Conservation (phyloP, 2,888 invertebrate species). For the Leptinotarsa tumamoca region DNA sequence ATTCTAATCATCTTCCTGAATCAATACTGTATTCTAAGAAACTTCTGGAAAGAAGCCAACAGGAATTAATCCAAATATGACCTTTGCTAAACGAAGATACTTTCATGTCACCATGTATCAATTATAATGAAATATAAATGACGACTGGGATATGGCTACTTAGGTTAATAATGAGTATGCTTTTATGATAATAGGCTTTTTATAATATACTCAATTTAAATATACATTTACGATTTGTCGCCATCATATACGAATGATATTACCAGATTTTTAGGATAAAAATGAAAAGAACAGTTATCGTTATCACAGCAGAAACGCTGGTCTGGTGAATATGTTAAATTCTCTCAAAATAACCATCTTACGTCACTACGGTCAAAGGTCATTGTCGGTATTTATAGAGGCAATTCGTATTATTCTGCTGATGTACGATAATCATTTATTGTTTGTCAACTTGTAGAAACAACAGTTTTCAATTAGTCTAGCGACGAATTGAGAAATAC, state of each 20-base stretch:
- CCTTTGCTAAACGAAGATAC: no score
- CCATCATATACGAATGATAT: background rate
- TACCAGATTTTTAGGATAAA: background rate
- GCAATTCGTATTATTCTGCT: conserved; percentile 22
- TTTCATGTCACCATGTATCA: background rate
- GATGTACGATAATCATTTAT: conserved; percentile 18
- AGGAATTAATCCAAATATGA: no score
- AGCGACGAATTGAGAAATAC: conserved; percentile 7
- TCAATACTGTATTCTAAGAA: no score
- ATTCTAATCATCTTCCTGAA: no score
- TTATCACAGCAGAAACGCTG: conserved; percentile 5
- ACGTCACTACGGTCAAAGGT: conserved; percentile 25
- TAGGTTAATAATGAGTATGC: background rate
- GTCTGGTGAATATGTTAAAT: conserved; percentile 6
- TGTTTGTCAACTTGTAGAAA: conserved; percentile 22
- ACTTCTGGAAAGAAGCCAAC: no score
- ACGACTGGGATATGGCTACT: background rate
- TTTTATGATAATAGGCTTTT: background rate
- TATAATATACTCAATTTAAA: background rate
- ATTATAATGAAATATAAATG: background rate
- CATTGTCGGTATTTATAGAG: conserved; percentile 22
- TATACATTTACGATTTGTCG: background rate
- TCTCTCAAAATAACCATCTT: conserved; percentile 22
- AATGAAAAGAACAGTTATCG: background rate
- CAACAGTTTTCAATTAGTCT: conserved; percentile 2